Percentiles rank a stretch among this genome's conserved stretches.
Evolutionary conservation across 2,113 vertebrate species (phyloP).

Genomic region (Lanius collurio): DNA sequence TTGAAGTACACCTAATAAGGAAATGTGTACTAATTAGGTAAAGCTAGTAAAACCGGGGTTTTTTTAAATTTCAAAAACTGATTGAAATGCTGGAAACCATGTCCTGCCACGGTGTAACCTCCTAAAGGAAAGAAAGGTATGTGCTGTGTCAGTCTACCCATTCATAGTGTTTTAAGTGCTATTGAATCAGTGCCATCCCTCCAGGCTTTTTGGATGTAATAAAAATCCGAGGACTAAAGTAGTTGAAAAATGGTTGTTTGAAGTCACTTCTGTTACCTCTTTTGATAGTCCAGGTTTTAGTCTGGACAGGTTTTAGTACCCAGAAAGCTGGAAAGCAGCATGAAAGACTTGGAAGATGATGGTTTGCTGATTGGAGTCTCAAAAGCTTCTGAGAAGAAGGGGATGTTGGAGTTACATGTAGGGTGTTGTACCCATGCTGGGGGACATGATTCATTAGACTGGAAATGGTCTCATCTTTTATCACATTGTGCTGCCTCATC

Average conservation of each 20-base stretch:
- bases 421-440: background rate
- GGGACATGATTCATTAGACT: background rate
- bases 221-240: background rate
- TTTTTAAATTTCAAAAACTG: background rate
- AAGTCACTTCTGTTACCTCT: background rate
- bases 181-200: background rate
- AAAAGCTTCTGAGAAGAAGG: background rate
- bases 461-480: background rate
- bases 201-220: background rate
- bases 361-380: background rate
- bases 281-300: background rate
- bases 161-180: background rate
- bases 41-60: background rate
- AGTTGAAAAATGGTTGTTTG: background rate
- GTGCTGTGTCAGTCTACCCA: accelerated
- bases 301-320: background rate
- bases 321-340: background rate
- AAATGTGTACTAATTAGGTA: background rate
- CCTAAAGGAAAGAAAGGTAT: background rate
- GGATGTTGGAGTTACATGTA: background rate
- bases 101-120: background rate
- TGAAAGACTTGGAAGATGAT: background rate
- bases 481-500: background rate
- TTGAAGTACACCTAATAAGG: background rate
- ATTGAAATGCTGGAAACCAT: background rate